Base-by-base conservation (phyloP, 2,888 invertebrate genomes). In the Nomada fabriciana region DNA sequence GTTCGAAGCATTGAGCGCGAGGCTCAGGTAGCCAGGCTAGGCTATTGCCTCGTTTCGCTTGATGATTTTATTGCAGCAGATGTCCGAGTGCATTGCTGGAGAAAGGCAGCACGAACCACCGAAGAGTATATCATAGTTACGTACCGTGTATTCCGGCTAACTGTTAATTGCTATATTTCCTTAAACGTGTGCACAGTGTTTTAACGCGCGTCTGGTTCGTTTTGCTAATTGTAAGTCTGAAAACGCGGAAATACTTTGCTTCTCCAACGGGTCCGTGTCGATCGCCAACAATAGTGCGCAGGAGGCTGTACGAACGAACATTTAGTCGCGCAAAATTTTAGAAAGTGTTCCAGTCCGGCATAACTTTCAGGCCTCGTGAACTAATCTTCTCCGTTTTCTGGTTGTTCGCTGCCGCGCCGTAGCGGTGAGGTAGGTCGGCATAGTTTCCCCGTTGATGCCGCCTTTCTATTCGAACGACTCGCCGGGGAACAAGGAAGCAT, bases 401-500 rank as follows among this genome's bases (percentile, higher is more conserved):
- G 74, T 77, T 63, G 71, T 74, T 79, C 53, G 63, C 13, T 36
- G 36, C 7, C 36, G 36, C 53, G 0, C n/a, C 47, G 68, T 20
- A 60, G 52, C 59, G 64, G 86, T 83, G 82, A 87, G 85, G 80
- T 86, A 85, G 85, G 82, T 87, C 86, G 77, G 84, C 75, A 73
- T 70, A 78, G 74, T 77, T 73, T 76, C 5, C 82, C 71, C 83
- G 85, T 82, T 61, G 78, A 84, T 80, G 80, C 78, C 78, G 85
- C 84, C 84, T 89, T 88, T 90, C 88, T 87, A 83, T 88, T 87
- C 86, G 81, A 86, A 80, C 85, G 81, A 84, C 84, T 87, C 85
- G 85, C 68, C 76, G 23, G 76, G 84, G 86, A 89, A 82, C 87
- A 85, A 89, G 88, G 80, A 76, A 88, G 80, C 83, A 89, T 69